Conservation (phyloP, 2,888 invertebrate genomes). For the Hemaris fuciformis region DNA sequence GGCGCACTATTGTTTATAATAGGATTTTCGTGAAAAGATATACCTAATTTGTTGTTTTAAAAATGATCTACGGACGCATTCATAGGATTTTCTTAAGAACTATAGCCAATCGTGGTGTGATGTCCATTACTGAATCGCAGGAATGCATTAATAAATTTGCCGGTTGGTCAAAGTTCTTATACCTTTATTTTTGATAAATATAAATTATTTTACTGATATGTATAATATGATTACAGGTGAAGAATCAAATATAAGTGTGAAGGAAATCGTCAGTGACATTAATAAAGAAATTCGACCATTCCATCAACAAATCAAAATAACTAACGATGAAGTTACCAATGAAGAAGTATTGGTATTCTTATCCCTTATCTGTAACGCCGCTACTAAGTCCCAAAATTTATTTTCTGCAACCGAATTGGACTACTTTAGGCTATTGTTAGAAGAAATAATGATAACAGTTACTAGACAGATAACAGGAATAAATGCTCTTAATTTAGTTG, state of each 20-base stretch:
- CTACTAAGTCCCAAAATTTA: slow-evolving; percentile 64
- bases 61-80: slow-evolving; percentile 52
- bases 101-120: slow-evolving; percentile 62
- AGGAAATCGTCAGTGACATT: slow-evolving; percentile 55
- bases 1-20: too few relatives aligned
- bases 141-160: slow-evolving; percentile 37
- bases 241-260: slow-evolving; percentile 32
- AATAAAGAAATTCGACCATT: slow-evolving; percentile 59
- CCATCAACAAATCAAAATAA: slow-evolving; percentile 62
- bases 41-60: slow-evolving; percentile 19
- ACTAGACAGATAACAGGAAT: slow-evolving; percentile 61
- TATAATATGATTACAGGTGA: slow-evolving; percentile 54
- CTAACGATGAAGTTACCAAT: slow-evolving; percentile 59
- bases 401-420: slow-evolving; percentile 63
- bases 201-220: too few relatives aligned
- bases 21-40: too few relatives aligned
- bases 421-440: slow-evolving; percentile 63
- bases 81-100: slow-evolving; percentile 63
- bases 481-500: slow-evolving; percentile 63
- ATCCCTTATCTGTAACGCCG: slow-evolving; percentile 61
- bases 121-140: slow-evolving; percentile 49
- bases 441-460: slow-evolving; percentile 66
- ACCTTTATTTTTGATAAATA: background rate
- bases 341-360: slow-evolving; percentile 64
- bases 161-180: slow-evolving; percentile 36